Evolutionary conservation across 2,113 vertebrate species (phyloP).

Genomic region (Aramus guarauna): DNA sequence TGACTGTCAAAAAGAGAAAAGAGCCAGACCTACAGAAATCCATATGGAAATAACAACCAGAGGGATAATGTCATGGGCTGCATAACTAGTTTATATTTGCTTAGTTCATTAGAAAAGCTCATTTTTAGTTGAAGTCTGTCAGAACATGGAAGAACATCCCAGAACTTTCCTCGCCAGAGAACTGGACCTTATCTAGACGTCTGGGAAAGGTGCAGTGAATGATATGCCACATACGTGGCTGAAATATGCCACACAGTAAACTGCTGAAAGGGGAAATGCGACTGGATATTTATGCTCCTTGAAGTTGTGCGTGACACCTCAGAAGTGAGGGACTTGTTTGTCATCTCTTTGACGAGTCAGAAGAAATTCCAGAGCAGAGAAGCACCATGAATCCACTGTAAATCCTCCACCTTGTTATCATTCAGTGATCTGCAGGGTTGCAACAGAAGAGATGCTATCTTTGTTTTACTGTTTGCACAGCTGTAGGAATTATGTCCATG

Average conservation of each 20-base stretch:
- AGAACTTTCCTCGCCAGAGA: background rate
- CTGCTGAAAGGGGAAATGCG: background rate
- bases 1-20: background rate
- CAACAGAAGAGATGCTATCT: background rate
- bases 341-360: slow-evolving; percentile 48
- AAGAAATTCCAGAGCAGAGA: slow-evolving; percentile 50
- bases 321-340: slow-evolving; percentile 56
- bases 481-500: slow-evolving; percentile 21
- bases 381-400: slow-evolving; percentile 47
- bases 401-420: slow-evolving; percentile 59
- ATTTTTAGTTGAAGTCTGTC: background rate
- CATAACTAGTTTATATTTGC: background rate
- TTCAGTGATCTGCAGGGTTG: slow-evolving; percentile 29
- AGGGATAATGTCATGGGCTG: background rate
- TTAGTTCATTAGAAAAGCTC: background rate
- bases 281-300: slow-evolving; percentile 47
- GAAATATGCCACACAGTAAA: slow-evolving; percentile 2
- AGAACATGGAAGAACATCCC: background rate
- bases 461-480: slow-evolving; percentile 21
- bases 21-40: background rate
- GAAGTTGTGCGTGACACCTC: background rate
- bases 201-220: background rate
- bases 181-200: background rate
- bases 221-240: background rate
- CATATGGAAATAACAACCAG: background rate